Evolutionary conservation across 2,797 vertebrate species (phyloP), one percentile per base, ranked within the genome.

Genomic region (Myripristis murdjan): DNA sequence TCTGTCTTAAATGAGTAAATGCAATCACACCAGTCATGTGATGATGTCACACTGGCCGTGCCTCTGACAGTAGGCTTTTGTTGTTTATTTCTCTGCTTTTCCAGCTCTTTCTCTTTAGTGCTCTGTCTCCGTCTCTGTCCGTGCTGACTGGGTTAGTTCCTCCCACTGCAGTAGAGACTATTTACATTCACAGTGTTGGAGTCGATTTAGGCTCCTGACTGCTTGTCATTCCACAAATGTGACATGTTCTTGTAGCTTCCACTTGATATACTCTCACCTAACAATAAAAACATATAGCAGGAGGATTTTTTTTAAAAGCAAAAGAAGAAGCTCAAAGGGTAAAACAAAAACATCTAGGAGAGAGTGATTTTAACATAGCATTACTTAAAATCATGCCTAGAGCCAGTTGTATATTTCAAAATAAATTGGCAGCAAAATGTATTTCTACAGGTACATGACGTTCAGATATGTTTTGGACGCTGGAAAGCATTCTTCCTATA

Each of bases 1-100:
- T 75, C 66, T 63, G 70, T 39, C 54, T 64, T 81, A 87, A 85
- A 69, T 57, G 76, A 70, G 61, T 46, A 76, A 90, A 87, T 67
- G 84, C 69, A 83, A 63, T 86, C 80, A 73, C 55, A 43, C 18
- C 52, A n/a, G 83, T 91, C 88, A 89, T 89, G 82, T 87, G 87
- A 84, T 56, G 74, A 77, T 79, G 87, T 90, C 84, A 84, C 77
- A 51, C 35, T 66, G 56, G 55, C 70, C 39, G 10, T 18, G 67
- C 51, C 49, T 65, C 52, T 56, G 63, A 79, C 85, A 77, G 76
- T 33, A 57, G 77, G 56, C 75, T 74, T 82, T 87, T 75, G 83
- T 85, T 2, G 23, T 41, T 57, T 28, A 28, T 51, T 56, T 64
- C 20, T 60, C 47, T 20, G 20, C 18, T 60, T 31, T 54, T 59